These are phyloP conservation scores for Portunus trituberculatus DNA, from an alignment of 1,140 invertebrate genomes.

Conservation along the genomic window DNA sequence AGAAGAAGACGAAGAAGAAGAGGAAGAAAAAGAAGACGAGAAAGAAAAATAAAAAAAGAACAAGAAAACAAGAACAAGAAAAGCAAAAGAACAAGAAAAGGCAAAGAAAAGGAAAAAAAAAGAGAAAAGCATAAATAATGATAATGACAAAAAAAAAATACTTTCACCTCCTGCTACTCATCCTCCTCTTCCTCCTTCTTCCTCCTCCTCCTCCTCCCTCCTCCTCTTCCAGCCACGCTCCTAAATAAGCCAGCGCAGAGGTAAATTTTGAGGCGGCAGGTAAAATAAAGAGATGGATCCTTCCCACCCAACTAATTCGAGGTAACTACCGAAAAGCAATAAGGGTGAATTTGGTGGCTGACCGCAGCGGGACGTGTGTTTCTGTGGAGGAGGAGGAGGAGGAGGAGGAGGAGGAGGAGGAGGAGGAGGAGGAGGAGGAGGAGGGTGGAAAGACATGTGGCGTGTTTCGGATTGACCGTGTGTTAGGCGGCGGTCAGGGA, in stretches of 20 bases:
- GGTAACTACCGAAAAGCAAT: slow-evolving; percentile 9
- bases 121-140: no score
- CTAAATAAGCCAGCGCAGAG: neutral
- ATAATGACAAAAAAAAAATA: no score
- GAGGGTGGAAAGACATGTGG: neutral
- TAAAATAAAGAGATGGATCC: neutral
- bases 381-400: no score
- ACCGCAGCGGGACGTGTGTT: neutral
- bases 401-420: neutral
- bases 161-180: no score
- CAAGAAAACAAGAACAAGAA: no score
- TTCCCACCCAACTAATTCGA: neutral
- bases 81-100: no score
- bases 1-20: no score
- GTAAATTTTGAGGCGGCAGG: neutral
- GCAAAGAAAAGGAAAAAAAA: no score
- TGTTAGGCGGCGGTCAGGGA: neutral
- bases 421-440: neutral
- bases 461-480: neutral
- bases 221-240: neutral
- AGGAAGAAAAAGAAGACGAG: no score
- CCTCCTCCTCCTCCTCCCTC: neutral
- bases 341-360: neutral
- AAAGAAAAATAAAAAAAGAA: no score
- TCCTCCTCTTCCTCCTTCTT: neutral